Conservation (phyloP, 2,888 invertebrate genomes). For the Mycalesis mineus region DNA sequence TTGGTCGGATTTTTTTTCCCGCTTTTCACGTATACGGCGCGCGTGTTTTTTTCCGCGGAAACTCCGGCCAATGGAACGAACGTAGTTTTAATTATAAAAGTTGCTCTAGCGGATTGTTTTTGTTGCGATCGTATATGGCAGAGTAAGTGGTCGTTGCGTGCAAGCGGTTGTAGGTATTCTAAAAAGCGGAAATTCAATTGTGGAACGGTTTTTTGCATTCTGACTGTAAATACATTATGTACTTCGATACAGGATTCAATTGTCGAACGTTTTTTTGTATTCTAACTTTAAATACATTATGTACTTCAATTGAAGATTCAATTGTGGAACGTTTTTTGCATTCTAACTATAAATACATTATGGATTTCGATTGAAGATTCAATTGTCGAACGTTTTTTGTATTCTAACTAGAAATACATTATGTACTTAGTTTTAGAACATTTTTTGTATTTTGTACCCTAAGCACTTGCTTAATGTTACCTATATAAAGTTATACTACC, state of each 20-base stretch:
- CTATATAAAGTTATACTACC: too few relatives aligned
- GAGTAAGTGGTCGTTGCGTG: slow-evolving; percentile 19
- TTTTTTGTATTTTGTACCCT: too few relatives aligned
- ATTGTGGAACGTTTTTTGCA: neutral
- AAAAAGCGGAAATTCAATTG: slow-evolving; percentile 12
- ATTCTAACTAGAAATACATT: too few relatives aligned
- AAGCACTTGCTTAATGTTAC: too few relatives aligned
- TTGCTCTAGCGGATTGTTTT: slow-evolving; percentile 42
- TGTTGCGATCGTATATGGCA: slow-evolving; percentile 21
- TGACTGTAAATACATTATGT: neutral
- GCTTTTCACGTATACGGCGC: slow-evolving; percentile 71
- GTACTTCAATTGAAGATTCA: too few relatives aligned
- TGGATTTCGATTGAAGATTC: too few relatives aligned
- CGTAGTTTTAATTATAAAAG: slow-evolving; percentile 71
- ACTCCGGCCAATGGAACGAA: slow-evolving; percentile 63
- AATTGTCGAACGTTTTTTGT: too few relatives aligned
- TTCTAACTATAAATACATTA: neutral
- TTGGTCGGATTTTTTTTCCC: slow-evolving; percentile 70
- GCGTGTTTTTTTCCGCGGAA: slow-evolving; percentile 62
- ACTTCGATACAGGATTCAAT: too few relatives aligned
- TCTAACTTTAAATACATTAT: too few relatives aligned
- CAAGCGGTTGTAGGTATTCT: slow-evolving; percentile 25
- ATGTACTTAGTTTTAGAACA: too few relatives aligned
- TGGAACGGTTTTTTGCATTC: neutral
- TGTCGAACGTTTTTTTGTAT: too few relatives aligned